phyloP scores from a whole-genome alignment of 2,888 invertebrate species.

The Gari tellinella region DNA sequence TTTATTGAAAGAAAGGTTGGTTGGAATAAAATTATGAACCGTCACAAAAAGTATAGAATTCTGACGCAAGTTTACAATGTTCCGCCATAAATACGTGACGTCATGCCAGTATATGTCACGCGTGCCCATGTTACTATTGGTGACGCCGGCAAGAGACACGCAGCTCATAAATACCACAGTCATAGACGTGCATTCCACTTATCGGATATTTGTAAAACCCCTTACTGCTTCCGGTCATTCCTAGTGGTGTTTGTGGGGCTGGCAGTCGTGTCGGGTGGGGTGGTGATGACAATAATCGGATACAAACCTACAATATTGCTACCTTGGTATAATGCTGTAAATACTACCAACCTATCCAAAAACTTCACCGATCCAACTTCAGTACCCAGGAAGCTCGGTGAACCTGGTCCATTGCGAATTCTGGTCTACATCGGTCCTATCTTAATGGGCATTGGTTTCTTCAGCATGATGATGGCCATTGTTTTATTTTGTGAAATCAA shows the following conservation, averaged over 20 bases:
- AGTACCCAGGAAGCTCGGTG: slow-evolving; percentile 38
- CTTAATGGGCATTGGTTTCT: slow-evolving; percentile 99
- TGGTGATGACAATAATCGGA: slow-evolving; percentile 71
- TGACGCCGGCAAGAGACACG: slow-evolving; percentile 40
- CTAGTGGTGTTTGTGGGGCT: slow-evolving; percentile 55
- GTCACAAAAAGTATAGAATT: too few relatives aligned
- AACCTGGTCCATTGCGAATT: slow-evolving; percentile 45
- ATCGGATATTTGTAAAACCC: slow-evolving; percentile 60
- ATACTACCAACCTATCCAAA: slow-evolving; percentile 15
- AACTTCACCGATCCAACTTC: slow-evolving; percentile 40
- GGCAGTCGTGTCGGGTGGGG: slow-evolving; percentile 57
- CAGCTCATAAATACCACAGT: slow-evolving; percentile 26
- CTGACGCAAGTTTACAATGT: slow-evolving; percentile 17
- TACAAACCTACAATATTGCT: slow-evolving; percentile 63
- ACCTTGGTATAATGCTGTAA: slow-evolving; percentile 29
- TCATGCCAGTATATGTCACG: slow-evolving; percentile 67
- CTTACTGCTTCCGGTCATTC: slow-evolving; percentile 61
- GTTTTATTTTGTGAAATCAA: slow-evolving; percentile 99
- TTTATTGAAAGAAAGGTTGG: too few relatives aligned
- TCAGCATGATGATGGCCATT: slow-evolving; percentile 98
- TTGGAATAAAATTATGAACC: too few relatives aligned
- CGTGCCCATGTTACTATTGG: slow-evolving; percentile 64
- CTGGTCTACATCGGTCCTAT: slow-evolving; percentile 98
- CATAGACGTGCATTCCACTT: slow-evolving; percentile 54
- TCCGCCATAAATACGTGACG: slow-evolving; percentile 27